Conservation (phyloP, 1,140 invertebrate species). For the Drosophila murphyi region DNA sequence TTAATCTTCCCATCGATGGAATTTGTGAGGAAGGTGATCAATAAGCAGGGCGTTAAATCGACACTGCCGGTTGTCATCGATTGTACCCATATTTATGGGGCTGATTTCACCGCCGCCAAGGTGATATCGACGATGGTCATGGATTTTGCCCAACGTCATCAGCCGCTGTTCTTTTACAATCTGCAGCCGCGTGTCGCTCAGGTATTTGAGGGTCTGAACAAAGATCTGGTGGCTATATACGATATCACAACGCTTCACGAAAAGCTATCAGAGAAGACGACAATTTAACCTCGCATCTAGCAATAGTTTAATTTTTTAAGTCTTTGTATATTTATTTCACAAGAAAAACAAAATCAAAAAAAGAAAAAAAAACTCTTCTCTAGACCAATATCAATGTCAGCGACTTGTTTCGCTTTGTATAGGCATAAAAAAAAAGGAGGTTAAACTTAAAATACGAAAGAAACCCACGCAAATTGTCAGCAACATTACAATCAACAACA, state of each 20-base stretch:
- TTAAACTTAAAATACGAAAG: conserved; percentile 11
- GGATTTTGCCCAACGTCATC: conserved; percentile 89
- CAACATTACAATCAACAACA: conserved; percentile 3
- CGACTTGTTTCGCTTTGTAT: conserved; percentile 42
- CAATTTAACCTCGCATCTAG: conserved; percentile 59
- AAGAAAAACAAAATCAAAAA: conserved; percentile 16
- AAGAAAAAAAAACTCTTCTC: conserved; percentile 11
- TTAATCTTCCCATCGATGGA: conserved; percentile 95
- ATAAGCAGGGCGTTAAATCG: conserved; percentile 89
- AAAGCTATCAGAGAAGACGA: conserved; percentile 86
- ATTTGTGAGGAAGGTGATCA: conserved; percentile 92
- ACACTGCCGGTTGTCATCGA: conserved; percentile 92
- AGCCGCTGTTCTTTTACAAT: conserved; percentile 92
- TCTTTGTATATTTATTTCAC: conserved; percentile 52
- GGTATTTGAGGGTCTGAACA: conserved; percentile 90
- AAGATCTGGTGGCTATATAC: conserved; percentile 91
- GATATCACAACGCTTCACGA: conserved; percentile 89
- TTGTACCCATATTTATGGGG: conserved; percentile 92
- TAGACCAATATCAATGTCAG: conserved; percentile 60
- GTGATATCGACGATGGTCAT: conserved; percentile 89
- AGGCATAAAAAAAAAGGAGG: conserved; percentile 17
- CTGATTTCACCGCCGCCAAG: conserved; percentile 92
- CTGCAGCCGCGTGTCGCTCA: conserved; percentile 91
- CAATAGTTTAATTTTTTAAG: conserved; percentile 51
- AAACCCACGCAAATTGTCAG: conserved; percentile 52